phyloP scores from a whole-genome alignment of 2,888 invertebrate genomes.

The Ophion obscuratus region DNA sequence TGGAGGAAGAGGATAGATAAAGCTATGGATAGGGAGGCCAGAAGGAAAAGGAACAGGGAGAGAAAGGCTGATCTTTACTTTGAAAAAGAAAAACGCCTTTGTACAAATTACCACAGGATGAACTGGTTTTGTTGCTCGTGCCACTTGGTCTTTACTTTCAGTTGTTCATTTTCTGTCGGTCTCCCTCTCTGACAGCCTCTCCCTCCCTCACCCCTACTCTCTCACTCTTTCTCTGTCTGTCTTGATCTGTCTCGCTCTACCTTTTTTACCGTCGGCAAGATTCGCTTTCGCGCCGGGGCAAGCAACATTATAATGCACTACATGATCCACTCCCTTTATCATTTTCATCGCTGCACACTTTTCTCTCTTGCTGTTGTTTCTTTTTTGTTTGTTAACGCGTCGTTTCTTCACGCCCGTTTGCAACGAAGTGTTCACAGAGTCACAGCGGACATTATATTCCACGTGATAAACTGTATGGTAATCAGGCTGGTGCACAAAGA shows the following conservation, averaged over 20 bases:
- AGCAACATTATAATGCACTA: conserved; percentile 23
- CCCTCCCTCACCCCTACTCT: not conserved
- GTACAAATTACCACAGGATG: conserved; percentile 63
- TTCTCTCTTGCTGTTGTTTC: conserved; percentile 37
- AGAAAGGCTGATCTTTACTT: not conserved
- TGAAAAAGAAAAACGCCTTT: not conserved
- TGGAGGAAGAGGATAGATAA: too few relatives aligned
- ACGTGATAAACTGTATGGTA: conserved; percentile 76
- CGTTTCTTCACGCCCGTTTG: conserved; percentile 30
- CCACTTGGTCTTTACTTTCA: not conserved
- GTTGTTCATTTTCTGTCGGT: not conserved
- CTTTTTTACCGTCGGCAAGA: conserved; percentile 36
- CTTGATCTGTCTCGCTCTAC: not conserved
- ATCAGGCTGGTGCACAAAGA: conserved; percentile 68
- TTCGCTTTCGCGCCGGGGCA: conserved; percentile 25
- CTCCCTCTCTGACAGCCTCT: not conserved
- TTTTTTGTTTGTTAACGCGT: conserved; percentile 21
- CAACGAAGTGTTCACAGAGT: conserved; percentile 52
- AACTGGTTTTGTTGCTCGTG: conserved; percentile 63
- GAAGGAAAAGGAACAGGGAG: conserved; percentile 5
- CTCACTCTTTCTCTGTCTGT: conserved; percentile 22
- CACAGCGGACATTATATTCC: conserved; percentile 73
- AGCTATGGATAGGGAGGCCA: not conserved
- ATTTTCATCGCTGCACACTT: conserved; percentile 12
- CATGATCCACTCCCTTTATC: conserved; percentile 46